phyloP scores from a whole-genome alignment of 2,113 vertebrate species.

The Podarcis cretensis region DNA sequence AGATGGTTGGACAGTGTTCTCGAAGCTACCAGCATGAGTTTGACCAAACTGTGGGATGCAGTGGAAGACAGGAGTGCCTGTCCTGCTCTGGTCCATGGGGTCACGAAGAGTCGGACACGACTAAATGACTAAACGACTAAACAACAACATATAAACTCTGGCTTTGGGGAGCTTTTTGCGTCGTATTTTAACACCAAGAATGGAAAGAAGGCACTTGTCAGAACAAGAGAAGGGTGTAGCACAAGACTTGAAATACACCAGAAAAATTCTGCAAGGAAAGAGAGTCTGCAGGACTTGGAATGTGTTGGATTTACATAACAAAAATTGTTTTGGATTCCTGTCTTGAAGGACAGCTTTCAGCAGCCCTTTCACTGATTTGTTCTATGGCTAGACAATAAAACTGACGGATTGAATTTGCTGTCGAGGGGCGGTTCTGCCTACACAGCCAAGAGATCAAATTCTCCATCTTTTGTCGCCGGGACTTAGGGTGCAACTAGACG shows the following conservation, averaged over 20 bases:
- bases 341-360: neutral
- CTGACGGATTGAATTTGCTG: neutral
- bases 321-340: neutral
- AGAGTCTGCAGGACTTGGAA: neutral
- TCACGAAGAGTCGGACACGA: too few species aligned
- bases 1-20: too few species aligned
- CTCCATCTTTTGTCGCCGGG: neutral
- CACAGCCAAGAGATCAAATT: neutral
- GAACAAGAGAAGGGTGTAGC: neutral
- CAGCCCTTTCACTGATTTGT: neutral
- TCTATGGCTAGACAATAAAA: neutral
- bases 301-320: neutral
- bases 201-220: neutral
- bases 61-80: too few species aligned
- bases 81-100: too few species aligned
- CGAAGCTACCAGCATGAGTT: too few species aligned
- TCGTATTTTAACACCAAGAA: neutral
- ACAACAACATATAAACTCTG: neutral
- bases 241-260: neutral
- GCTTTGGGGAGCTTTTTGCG: neutral
- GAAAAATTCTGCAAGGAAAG: neutral
- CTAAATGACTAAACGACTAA: too few species aligned
- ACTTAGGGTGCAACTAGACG: neutral
- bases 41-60: too few species aligned
- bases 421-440: neutral